Base-by-base conservation (phyloP, 2,113 vertebrate species). In the Bostrychus sinensis region DNA sequence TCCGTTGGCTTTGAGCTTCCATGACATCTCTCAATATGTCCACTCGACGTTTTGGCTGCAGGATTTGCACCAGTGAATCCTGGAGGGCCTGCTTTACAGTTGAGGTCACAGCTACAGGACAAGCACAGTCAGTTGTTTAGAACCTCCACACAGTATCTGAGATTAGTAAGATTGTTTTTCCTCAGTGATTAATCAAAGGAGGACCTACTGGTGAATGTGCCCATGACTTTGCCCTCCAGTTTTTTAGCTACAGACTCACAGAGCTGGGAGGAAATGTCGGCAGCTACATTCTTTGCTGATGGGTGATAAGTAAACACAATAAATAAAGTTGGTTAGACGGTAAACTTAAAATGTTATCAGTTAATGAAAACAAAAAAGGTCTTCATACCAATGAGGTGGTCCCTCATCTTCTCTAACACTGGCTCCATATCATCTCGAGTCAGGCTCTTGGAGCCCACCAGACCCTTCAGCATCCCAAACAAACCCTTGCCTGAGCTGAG, bases 141-240 rank as follows among this genome's bases (percentile, higher is more conserved):
- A 17, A 16, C 16, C 8, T 8, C 7, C 42, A 19, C 4, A 19
- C 8, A 10, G 3, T 7, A 5, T 20, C 42, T 45, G 5, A 19
- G 7, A 45, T 20, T 19, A 32, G 9, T 19, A 32, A 32, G 16
- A 2, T 14, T n/a, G n/a, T n/a, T n/a, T n/a, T n/a, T n/a, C 3
- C 10, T 32, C 30, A 32, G 16, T 17, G 26, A 20, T 36, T 2
- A 13, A 14, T 20, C 9, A 32, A 37, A 50, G 7, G 8, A 19
- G 46, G 51, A 95, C 97, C 96, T 87, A 99, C 97, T 98, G 89
- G 94, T 97, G 89, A 99, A 99, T 0, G 97, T 98, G 72, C 97
- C 97, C 96, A 98, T 98, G 90, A 98, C 95, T 90, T 97, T 99
- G 65, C 97, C 97, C 88, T 99, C 97, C 91, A 99, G 86, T 75